Percentiles rank a stretch among this genome's conserved stretches.
phyloP scores from a whole-genome alignment of 1,140 invertebrate genomes.

The Theocolax elegans region DNA sequence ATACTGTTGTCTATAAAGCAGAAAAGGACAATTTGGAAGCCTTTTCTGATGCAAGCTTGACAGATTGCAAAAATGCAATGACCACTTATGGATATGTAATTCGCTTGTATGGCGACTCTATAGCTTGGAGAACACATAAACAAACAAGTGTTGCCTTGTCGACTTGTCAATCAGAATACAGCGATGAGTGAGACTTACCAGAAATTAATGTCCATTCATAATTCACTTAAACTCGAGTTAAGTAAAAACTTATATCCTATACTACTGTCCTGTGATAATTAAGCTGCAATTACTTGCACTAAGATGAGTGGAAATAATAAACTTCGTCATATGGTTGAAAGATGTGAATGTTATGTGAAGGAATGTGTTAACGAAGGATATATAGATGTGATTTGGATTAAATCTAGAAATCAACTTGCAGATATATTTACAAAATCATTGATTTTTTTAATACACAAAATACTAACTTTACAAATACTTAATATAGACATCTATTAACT shows the following conservation, averaged over 20 bases:
- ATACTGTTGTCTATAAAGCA: neutral
- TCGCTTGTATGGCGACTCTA: conserved; percentile 7
- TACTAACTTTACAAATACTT: no score
- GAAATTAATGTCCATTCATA: conserved; percentile 4
- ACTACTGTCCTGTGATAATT: neutral
- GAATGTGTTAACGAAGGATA: neutral
- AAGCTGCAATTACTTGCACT: neutral
- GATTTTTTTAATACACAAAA: neutral
- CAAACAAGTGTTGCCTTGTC: neutral
- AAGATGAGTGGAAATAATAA: neutral
- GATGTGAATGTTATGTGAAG: neutral
- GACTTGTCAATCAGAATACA: conserved; percentile 16
- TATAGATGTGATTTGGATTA: neutral
- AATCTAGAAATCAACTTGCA: neutral
- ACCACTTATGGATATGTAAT: conserved; percentile 21
- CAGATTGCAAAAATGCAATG: conserved; percentile 18
- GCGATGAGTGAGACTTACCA: conserved; percentile 35
- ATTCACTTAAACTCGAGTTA: neutral
- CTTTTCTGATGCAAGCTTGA: conserved; percentile 12
- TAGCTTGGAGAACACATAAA: conserved; percentile 28
- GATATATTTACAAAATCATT: neutral
- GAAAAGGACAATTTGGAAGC: neutral
- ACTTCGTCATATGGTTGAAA: neutral
- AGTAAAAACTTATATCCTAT: neutral
- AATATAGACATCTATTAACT: no score